Base-by-base conservation (phyloP, 2,888 invertebrate species). In the Hyles lineata region DNA sequence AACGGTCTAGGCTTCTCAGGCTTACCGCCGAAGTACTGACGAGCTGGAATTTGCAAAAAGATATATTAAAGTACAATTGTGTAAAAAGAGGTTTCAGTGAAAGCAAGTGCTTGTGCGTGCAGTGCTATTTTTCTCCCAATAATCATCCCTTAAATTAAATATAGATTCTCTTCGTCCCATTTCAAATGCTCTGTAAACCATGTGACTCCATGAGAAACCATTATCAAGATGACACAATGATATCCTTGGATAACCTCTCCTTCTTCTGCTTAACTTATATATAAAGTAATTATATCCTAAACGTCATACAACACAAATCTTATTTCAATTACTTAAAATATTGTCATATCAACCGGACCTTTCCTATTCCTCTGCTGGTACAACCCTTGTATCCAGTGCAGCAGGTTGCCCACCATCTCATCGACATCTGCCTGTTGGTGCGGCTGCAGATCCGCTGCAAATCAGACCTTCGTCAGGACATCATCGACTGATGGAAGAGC, bases 381-480 rank as follows among this genome's bases (percentile, higher is more conserved):
- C 75, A 96, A 95, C 78, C 96, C 96, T 87, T 97, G 97, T 77
- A 97, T 95, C 97, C 97, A 97, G 79, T 96, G 96, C 74, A 97
- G 95, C 79, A 97, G 96, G 85, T 97, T 96, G 87, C 96, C 95
- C 73, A 97, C 97, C 96, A 97, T 97, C 86, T 96, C 96, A 84
- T 97, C 97, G 71, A 96, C 95, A 78, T 95, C 96, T 35, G 93
- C 92, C 81, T 95, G 95, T 85, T 95, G 91, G 72, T 89, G 89
- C 67, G 92, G 88, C 74, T 91, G 88, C 70, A 87, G 82, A 15
- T 93, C 91, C 72, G 92, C 95, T 95, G 93, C 81, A 95, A 94
- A 90, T 78, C 84, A 90, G 81, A 82, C 85, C 83, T 87, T 87
- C 80, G 82, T 91, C 81, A 90, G 85, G 82, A 82, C 76, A 78